A percentile compares a stretch with the other conserved stretches of the same genome.
Evolutionary conservation across 2,888 invertebrate genomes (phyloP).

Genomic region (Microplitis deprimator): DNA sequence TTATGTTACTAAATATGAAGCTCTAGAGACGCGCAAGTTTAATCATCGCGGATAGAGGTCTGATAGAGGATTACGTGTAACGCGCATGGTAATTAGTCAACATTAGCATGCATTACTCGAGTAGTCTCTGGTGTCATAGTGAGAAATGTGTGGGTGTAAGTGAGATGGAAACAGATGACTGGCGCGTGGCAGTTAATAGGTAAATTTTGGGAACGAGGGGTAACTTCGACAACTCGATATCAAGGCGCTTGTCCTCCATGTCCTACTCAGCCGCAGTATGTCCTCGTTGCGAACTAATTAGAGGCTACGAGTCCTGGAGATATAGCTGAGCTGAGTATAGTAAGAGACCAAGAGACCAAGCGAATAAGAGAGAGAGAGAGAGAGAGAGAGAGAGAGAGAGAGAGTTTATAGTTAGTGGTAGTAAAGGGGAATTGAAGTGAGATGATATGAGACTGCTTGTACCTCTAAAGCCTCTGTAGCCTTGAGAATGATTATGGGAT

Average conservation of each 20-base stretch:
- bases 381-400: neutral
- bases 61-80: conserved; percentile 49
- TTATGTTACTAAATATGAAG: neutral
- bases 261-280: conserved; percentile 35
- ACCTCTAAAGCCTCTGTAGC: conserved; percentile 19
- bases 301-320: conserved; percentile 25
- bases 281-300: conserved; percentile 50
- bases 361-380: conserved; percentile 1
- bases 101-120: conserved; percentile 65
- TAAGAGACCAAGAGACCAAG: neutral
- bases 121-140: conserved; percentile 42
- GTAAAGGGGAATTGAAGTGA: conserved; percentile 7
- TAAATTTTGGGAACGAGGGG: conserved; percentile 56
- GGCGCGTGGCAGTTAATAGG: conserved; percentile 54
- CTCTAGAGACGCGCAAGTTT: neutral
- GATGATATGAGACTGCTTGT: conserved; percentile 12
- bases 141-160: conserved; percentile 47
- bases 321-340: neutral
- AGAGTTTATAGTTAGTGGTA: neutral
- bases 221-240: conserved; percentile 59
- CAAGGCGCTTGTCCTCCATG: conserved; percentile 42
- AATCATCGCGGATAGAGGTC: neutral
- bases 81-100: conserved; percentile 63
- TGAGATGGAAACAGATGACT: conserved; percentile 45
- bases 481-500: conserved; percentile 37